A percentile compares a stretch with the other conserved stretches of the same genome.
Evolutionary conservation across 2,113 vertebrate species (phyloP).

Genomic region (Lepus timidus): DNA sequence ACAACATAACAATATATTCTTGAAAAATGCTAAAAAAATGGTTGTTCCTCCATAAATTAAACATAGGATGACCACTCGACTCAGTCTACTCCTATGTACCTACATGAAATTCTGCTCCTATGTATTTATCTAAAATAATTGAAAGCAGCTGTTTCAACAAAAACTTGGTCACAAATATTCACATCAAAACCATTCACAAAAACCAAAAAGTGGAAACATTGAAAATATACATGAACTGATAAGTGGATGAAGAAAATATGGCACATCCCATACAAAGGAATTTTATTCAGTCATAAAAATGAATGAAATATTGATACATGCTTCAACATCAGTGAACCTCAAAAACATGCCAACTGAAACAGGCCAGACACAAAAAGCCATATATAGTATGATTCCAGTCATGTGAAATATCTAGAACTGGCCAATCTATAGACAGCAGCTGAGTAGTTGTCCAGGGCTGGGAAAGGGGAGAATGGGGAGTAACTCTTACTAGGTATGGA

Average conservation of each 20-base stretch:
- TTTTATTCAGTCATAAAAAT: background rate
- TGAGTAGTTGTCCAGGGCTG: background rate
- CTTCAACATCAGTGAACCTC: background rate
- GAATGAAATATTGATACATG: background rate
- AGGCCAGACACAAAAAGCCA: background rate
- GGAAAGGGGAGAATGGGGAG: background rate
- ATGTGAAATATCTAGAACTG: background rate
- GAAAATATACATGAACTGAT: background rate
- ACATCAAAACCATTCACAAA: background rate
- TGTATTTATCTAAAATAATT: background rate
- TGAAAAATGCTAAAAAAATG: too few species aligned
- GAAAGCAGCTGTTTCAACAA: background rate
- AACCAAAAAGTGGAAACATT: background rate
- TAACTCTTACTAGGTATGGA: background rate
- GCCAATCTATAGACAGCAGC: background rate
- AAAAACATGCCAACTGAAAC: background rate
- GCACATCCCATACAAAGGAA: background rate
- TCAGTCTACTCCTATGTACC: background rate
- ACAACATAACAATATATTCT: too few species aligned
- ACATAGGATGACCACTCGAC: background rate
- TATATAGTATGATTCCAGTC: background rate
- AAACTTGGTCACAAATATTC: background rate
- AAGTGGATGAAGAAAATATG: background rate
- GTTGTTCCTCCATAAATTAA: background rate
- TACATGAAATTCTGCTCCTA: background rate